Evolutionary conservation across 2,113 vertebrate species (phyloP), one percentile per base, ranked within the genome.

Genomic region (Apeltes quadracus): DNA sequence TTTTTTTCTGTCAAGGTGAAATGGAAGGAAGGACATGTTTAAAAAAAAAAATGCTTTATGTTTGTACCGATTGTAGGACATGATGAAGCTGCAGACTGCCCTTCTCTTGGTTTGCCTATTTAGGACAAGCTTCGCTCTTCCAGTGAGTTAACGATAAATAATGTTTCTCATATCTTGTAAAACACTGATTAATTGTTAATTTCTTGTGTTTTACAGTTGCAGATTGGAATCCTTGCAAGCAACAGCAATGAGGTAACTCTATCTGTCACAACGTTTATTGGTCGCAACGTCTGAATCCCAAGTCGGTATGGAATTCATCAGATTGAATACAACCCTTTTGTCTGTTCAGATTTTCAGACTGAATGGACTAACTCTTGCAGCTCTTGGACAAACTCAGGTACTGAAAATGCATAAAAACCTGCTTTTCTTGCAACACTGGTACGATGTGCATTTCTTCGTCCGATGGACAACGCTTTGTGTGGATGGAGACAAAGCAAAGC

Each of bases 191-290:
- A 53, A 54, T 1, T 55, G 1, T 63, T 61, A 50, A 55, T 48
- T 68, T 64, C n/a, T 65, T 65, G 7, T 76, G 27, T 88, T 74
- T 66, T 44, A 32, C 79, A 91, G 75, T 32, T 92, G 25, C 91
- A 93, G 79, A 69, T 94, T 80, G 93, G 93, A 82, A 90, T 94
- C 59, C 81, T 94, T 70, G 90, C 86, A 32, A 94, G 94, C 81
- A 93, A 93, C 83, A 94, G 93, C 73, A 94, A 94, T 78, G 94
- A 94, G 92, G 94, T 93, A 88, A 85, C 39, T 36, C 62, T 15
- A 25, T 2, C 3, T 55, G 7, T 36, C 29, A n/a, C 38, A 44
- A 1, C 1, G 1, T 48, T 29, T 50, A 1, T 41, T 63, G 2
- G 22, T 41, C 50, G 46, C 11, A 56, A 34, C n/a, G 5, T 34